phyloP scores from a whole-genome alignment of 2,797 vertebrate species.

The Sebastes nivosus region DNA sequence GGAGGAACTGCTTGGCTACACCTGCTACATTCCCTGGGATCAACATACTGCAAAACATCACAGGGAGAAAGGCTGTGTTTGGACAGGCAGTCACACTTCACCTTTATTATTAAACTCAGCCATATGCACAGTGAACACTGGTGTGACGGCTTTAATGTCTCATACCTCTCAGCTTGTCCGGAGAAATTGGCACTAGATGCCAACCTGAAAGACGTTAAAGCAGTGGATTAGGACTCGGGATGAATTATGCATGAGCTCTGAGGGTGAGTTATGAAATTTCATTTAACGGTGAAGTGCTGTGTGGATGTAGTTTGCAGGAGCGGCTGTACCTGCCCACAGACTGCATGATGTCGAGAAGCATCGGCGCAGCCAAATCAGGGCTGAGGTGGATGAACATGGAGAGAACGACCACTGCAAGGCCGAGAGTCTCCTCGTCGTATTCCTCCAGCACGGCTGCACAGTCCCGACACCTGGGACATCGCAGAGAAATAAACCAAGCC shows the following conservation, averaged over 20 bases:
- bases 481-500: background rate
- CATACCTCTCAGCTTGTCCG: conserved; percentile 98
- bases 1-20: conserved; percentile 98
- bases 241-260: conserved; percentile 72
- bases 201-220: conserved; percentile 86
- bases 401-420: conserved; percentile 94
- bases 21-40: conserved; percentile 98
- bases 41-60: conserved; percentile 88
- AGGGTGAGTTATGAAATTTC: conserved; percentile 62
- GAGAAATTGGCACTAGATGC: conserved; percentile 95
- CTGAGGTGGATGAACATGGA: conserved; percentile 98
- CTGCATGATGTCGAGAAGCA: conserved; percentile 98
- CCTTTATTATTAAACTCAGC: conserved; percentile 50
- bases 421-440: conserved; percentile 97
- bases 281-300: conserved; percentile 57
- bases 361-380: conserved; percentile 95
- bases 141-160: conserved; percentile 39
- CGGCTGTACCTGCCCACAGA: conserved; percentile 94
- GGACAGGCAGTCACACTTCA: conserved; percentile 44
- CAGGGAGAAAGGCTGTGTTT: conserved; percentile 31
- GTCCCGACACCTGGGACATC: conserved; percentile 89
- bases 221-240: conserved; percentile 50
- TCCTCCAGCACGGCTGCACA: conserved; percentile 97
- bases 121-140: conserved; percentile 27
- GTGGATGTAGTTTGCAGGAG: conserved; percentile 49